A percentile compares a stretch with the other conserved stretches of the same genome.
phyloP scores from a whole-genome alignment of 2,113 vertebrate genomes.

The Ellobius talpinus region DNA sequence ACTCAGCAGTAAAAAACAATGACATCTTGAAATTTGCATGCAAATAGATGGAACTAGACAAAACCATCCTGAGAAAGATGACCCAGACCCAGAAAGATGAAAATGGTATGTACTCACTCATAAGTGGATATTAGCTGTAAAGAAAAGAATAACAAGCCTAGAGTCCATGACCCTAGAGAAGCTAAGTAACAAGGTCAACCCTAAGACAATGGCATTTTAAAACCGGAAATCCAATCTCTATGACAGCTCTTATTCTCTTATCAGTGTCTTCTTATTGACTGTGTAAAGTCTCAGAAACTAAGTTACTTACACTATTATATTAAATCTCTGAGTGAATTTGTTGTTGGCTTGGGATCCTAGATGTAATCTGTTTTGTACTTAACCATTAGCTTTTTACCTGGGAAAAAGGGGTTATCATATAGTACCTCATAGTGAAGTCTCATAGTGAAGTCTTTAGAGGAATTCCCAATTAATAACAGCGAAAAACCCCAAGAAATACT shows the following conservation, averaged over 20 bases:
- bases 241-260: background rate
- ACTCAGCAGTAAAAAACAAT: too few species aligned
- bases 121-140: too few species aligned
- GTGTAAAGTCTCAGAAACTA: slow-evolving; percentile 16
- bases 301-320: background rate
- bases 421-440: background rate
- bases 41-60: too few species aligned
- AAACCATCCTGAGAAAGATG: too few species aligned
- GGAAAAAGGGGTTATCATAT: background rate
- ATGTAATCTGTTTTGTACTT: background rate
- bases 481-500: background rate
- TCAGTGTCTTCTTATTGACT: background rate
- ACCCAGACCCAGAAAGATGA: too few species aligned
- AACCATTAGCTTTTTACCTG: background rate
- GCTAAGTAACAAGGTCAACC: too few species aligned
- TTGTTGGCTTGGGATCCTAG: background rate
- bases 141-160: too few species aligned
- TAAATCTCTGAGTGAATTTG: slow-evolving; percentile 5
- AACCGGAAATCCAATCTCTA: slow-evolving; percentile 1
- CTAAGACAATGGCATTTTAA: background rate
- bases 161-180: too few species aligned
- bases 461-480: background rate
- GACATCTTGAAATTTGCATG: too few species aligned
- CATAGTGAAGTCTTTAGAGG: slow-evolving; percentile 6
- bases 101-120: too few species aligned